Base-by-base conservation (phyloP, 2,113 vertebrate species). In the Potamarius usumacintae region DNA sequence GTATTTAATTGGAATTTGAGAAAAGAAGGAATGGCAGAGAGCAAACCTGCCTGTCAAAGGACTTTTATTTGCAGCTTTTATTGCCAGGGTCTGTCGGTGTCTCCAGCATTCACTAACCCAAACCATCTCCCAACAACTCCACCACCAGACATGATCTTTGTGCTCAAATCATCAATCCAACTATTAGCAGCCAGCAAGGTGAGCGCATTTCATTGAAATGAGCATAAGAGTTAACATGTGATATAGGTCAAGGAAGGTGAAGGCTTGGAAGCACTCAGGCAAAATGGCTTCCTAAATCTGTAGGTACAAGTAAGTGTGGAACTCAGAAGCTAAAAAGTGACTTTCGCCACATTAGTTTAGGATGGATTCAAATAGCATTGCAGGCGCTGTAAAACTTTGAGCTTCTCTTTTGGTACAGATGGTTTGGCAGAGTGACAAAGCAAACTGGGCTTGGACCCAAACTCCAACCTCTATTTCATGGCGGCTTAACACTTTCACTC, bases 391-490 rank as follows among this genome's bases (percentile, higher is more conserved):
- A 92, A 92, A 91, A 87, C 86, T 88, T 93, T 90, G 89, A 87
- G 89, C 89, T 93, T 94, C 92, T 92, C 89, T 90, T 90, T 90
- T 91, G 91, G 92, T 94, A 93, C 94, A 94, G 92, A 95, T 94
- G 95, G 94, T 95, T 94, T 96, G 95, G 94, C 94, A 91, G 89
- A 55, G 88, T 93, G 94, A 95, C 94, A 94, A 94, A 93, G 93
- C 92, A 95, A 95, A 94, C 95, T 95, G 92, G 89, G 93, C 89
- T 92, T 88, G 89, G 93, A 92, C 95, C 94, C 93, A 92, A 95
- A 94, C 91, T 89, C 93, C 91, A 93, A 94, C 93, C 92, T 94
- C 94, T 94, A 95, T 95, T 95, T 96, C 94, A 95, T 94, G 93
- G 94, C 94, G 92, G 93, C 93, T 95, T 94, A 94, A 92, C 95